Conservation (phyloP, 2,888 invertebrate genomes). For the Meiosimyza decipiens region DNA sequence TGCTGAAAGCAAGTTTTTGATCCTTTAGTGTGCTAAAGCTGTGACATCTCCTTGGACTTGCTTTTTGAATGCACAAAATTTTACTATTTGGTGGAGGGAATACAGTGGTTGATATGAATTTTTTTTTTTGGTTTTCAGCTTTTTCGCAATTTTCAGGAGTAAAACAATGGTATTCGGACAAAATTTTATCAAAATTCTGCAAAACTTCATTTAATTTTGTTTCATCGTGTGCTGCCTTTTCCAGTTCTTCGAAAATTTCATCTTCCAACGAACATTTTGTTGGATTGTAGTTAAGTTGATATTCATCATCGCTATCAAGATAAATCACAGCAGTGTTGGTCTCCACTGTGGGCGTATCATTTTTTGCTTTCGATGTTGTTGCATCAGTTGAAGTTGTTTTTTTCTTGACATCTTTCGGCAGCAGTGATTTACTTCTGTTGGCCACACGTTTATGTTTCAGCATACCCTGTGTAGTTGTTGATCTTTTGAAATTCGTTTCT, state of each 20-base stretch:
- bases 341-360: neutral
- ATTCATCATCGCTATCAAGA: conserved; percentile 62
- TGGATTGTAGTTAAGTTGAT: conserved; percentile 57
- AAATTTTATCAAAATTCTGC: conserved; percentile 70
- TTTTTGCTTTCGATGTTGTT: neutral
- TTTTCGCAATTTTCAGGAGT: too few relatives aligned
- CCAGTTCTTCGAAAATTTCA: conserved; percentile 66
- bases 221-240: conserved; percentile 66
- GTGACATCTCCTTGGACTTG: too few relatives aligned
- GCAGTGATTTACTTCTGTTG: conserved; percentile 35
- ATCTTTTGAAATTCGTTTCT: conserved; percentile 8
- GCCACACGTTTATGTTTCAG: conserved; percentile 41
- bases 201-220: conserved; percentile 68
- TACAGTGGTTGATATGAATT: too few relatives aligned
- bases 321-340: conserved; percentile 43
- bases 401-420: conserved; percentile 5
- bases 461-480: conserved; percentile 30
- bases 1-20: too few relatives aligned
- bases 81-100: too few relatives aligned
- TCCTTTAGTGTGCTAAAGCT: too few relatives aligned
- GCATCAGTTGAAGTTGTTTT: neutral
- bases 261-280: conserved; percentile 64
- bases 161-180: conserved; percentile 64
- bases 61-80: too few relatives aligned
- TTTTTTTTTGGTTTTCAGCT: too few relatives aligned